Percentiles rank a stretch among this genome's conserved stretches.
phyloP scores from a whole-genome alignment of 2,888 invertebrate genomes.

The Phortica magna region DNA sequence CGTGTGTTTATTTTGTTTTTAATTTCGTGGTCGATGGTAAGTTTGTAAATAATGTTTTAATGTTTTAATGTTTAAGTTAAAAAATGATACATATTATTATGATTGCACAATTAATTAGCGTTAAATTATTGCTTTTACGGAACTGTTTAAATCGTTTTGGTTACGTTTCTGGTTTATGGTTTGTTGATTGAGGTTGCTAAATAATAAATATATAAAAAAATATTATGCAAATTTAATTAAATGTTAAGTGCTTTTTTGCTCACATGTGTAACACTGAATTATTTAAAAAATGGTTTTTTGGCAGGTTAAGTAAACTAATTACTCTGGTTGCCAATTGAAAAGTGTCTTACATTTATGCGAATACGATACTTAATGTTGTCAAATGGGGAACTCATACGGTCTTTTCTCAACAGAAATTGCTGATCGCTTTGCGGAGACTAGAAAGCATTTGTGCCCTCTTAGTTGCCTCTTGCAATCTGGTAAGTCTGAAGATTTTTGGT shows the following conservation, averaged over 20 bases:
- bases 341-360: too few species aligned
- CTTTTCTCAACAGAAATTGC: too few species aligned
- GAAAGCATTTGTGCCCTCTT: too few species aligned
- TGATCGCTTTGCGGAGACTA: too few species aligned
- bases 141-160: neutral
- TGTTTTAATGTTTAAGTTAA: neutral
- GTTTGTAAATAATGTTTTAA: conserved; percentile 10
- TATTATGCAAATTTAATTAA: neutral
- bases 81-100: neutral
- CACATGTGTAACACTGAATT: too few species aligned
- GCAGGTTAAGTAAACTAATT: too few species aligned
- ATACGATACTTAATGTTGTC: too few species aligned
- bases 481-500: too few species aligned
- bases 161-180: conserved; percentile 2
- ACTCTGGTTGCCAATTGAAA: too few species aligned
- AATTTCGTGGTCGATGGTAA: neutral
- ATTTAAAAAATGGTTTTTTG: too few species aligned
- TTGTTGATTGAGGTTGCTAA: neutral
- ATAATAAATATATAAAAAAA: neutral
- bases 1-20: neutral
- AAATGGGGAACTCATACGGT: too few species aligned
- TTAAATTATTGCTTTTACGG: conserved; percentile 1
- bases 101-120: conserved; percentile 5
- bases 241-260: neutral
- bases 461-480: too few species aligned